Percentiles rank a stretch among this genome's conserved stretches.
phyloP scores from a whole-genome alignment of 2,797 vertebrate genomes.

The Hippopotamyrus pictus region DNA sequence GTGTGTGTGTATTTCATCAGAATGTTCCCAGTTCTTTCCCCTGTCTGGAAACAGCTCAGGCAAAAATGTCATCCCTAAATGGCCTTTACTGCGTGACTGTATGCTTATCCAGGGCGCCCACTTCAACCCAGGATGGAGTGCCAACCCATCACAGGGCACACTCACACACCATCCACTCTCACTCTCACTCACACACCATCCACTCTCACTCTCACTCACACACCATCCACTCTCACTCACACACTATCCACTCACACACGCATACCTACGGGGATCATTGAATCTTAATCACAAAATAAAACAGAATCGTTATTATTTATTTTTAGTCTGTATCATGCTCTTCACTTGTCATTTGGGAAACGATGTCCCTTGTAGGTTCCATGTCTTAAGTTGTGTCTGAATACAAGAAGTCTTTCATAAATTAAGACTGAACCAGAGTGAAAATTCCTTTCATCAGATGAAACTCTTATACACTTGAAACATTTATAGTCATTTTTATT shows the following conservation, averaged over 20 bases:
- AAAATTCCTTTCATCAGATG: neutral
- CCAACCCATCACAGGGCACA: too few relatives aligned
- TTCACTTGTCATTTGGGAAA: neutral
- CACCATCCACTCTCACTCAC: too few relatives aligned
- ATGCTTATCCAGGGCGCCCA: neutral
- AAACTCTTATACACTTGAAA: neutral
- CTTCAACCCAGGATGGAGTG: neutral
- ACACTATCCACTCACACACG: neutral
- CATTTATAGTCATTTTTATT: neutral
- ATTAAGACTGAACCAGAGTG: neutral
- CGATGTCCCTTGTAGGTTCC: neutral
- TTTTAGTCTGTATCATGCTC: neutral
- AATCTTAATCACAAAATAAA: neutral
- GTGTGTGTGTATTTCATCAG: neutral
- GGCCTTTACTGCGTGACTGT: neutral
- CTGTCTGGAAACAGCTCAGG: neutral
- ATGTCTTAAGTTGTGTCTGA: neutral
- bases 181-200: too few relatives aligned
- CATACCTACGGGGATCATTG: neutral
- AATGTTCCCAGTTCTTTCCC: neutral
- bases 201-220: too few relatives aligned
- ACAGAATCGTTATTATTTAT: neutral
- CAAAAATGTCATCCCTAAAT: neutral
- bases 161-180: too few relatives aligned
- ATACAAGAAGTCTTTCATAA: neutral